Evolutionary conservation across 2,113 vertebrate genomes (phyloP).

Genomic region (Struthio camelus): DNA sequence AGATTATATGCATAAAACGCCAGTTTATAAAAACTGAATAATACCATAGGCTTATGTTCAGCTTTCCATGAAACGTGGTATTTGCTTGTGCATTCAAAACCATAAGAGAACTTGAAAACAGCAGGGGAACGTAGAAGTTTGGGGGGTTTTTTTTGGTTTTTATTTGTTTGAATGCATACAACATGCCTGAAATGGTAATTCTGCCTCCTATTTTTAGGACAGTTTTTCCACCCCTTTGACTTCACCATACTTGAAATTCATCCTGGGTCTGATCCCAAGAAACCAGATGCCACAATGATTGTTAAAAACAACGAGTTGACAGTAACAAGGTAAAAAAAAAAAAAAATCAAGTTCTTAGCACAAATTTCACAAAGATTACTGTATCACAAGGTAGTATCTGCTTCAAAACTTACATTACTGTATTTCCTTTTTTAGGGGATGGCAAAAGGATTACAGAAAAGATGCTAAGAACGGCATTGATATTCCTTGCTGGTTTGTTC

Average conservation of each 20-base stretch:
- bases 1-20: neutral
- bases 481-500: constrained; percentile 92
- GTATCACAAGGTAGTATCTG: neutral
- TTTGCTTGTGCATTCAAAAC: neutral
- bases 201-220: constrained; percentile 78
- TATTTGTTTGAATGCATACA: neutral
- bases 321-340: constrained; percentile 87
- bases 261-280: constrained; percentile 82
- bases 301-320: constrained; percentile 86
- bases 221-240: constrained; percentile 88
- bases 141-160: neutral
- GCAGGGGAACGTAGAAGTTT: neutral
- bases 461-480: constrained; percentile 73
- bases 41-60: neutral
- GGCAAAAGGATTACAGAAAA: constrained; percentile 88
- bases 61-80: neutral
- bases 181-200: neutral
- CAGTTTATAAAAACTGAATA: neutral
- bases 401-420: neutral
- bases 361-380: neutral
- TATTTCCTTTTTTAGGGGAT: constrained; percentile 81
- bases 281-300: constrained; percentile 91
- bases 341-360: neutral
- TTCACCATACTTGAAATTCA: constrained; percentile 86
- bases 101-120: neutral